Base-by-base conservation (phyloP, 1,140 invertebrate species). In the Drosophila insularis region DNA sequence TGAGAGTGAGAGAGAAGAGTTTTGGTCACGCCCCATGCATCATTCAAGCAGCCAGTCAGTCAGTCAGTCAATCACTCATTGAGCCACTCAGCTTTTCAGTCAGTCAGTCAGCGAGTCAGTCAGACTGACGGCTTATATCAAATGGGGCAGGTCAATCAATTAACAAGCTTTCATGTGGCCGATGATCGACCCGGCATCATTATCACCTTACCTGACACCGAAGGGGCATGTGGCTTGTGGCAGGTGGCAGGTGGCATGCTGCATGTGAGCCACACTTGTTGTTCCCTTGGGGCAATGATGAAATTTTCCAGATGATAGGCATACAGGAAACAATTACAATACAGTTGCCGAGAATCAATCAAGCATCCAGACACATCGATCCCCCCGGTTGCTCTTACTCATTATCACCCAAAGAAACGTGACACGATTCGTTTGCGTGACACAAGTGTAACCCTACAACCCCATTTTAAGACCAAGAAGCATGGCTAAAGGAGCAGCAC, bases 401-500 rank as follows among this genome's bases (percentile, higher is more conserved):
- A 46, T 46, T 46, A 46, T 17, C 43, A 46, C n/a, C 19, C 11
- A 40, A 40, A 40, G 13, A 40, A 14, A 50, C 43, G 17, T 21
- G 43, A 50, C 19, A 50, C 43, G 43, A 50, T 50, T 21, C 17
- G 17, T 8, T 4, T 21, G 43, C 43, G 17, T 50, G 43, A 50
- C 43, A 50, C 43, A 50, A 2, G 10, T 50, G 11, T 50, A 37
- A 37, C 43, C 43, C 43, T 50, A 46, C 17, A 4, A 21, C 43
- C 17, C 43, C 17, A 50, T 50, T 19, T 19, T 3, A 21, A 10
- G 43, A 50, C 43, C 43, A 50, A 50, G 43, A 50, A 21, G 43
- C 43, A 50, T 10, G 17, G 43, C 43, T 21, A 7, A 13, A 58
- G 61, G 78, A 32, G 31, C 13, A 46, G 79, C 82, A 87, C 82